Conservation (phyloP, 2,797 vertebrate species). For the Syngnathus acus region DNA sequence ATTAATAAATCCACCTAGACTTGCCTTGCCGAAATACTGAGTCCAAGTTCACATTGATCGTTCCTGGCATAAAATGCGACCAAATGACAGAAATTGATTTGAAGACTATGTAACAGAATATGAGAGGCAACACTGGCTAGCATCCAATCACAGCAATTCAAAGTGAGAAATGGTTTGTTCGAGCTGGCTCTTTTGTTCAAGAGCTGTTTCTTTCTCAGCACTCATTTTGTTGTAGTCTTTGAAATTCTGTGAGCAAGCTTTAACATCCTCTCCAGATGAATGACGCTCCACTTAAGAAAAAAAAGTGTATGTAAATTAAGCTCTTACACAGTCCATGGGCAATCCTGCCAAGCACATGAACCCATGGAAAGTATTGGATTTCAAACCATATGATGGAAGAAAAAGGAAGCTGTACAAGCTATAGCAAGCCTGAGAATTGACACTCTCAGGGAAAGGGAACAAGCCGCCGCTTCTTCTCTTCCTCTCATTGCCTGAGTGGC, state of each 20-base stretch:
- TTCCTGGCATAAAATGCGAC: constrained; percentile 22
- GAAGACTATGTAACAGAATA: constrained; percentile 24
- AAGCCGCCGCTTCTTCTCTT: constrained; percentile 60
- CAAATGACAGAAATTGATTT: constrained; percentile 25
- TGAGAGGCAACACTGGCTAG: constrained; percentile 19
- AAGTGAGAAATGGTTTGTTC: constrained; percentile 31
- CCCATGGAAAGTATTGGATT: constrained; percentile 56
- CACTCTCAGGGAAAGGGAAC: constrained; percentile 59
- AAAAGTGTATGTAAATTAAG: constrained; percentile 58
- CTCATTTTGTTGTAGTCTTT: constrained; percentile 58
- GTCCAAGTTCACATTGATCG: background rate
- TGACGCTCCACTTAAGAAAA: constrained; percentile 52
- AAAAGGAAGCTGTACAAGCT: constrained; percentile 27
- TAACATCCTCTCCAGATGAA: constrained; percentile 60
- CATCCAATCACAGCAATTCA: constrained; percentile 36
- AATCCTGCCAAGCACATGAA: constrained; percentile 47
- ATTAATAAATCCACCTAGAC: no score
- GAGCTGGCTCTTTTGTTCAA: constrained; percentile 33
- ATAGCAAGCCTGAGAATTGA: constrained; percentile 51
- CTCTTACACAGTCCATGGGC: constrained; percentile 51
- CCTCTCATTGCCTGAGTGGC: constrained; percentile 52
- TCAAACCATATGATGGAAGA: constrained; percentile 52
- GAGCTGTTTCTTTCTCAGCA: constrained; percentile 41
- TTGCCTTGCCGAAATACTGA: no score
- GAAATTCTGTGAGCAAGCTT: constrained; percentile 47